These are phyloP conservation scores for Grammomys surdaster DNA, from an alignment of 2,113 vertebrate species.

Conservation along the genomic window DNA sequence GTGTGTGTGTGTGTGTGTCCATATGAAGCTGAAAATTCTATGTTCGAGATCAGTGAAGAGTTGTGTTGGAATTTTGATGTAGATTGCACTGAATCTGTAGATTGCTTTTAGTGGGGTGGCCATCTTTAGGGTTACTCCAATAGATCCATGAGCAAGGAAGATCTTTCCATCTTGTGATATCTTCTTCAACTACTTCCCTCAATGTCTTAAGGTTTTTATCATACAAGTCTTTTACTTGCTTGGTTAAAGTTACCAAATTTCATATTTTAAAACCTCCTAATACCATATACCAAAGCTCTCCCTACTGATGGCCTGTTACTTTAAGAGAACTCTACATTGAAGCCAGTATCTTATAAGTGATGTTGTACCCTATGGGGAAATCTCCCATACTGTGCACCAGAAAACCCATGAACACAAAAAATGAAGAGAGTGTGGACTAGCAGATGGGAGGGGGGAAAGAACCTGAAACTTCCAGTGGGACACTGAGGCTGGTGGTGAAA, in stretches of 20 bases:
- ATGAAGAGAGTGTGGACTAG: neutral
- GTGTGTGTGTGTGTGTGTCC: neutral
- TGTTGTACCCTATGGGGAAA: neutral
- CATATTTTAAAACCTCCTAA: neutral
- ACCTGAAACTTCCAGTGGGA: neutral
- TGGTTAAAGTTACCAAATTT: neutral
- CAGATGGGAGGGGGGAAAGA: neutral
- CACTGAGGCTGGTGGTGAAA: neutral
- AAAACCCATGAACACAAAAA: neutral
- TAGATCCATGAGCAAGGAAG: neutral
- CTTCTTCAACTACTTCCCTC: neutral
- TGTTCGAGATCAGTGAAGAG: neutral
- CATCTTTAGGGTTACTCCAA: neutral
- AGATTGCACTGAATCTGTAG: neutral
- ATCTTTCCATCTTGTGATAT: neutral
- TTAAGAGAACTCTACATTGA: neutral
- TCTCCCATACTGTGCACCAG: neutral
- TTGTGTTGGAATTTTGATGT: neutral
- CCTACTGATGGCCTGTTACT: neutral
- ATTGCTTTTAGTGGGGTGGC: neutral
- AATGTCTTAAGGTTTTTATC: neutral
- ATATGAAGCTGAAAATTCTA: neutral
- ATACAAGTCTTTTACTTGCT: neutral
- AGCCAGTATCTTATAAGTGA: neutral
- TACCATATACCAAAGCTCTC: neutral